Conservation (phyloP, 2,888 invertebrate species). For the Archaeoteleia sp. region DNA sequence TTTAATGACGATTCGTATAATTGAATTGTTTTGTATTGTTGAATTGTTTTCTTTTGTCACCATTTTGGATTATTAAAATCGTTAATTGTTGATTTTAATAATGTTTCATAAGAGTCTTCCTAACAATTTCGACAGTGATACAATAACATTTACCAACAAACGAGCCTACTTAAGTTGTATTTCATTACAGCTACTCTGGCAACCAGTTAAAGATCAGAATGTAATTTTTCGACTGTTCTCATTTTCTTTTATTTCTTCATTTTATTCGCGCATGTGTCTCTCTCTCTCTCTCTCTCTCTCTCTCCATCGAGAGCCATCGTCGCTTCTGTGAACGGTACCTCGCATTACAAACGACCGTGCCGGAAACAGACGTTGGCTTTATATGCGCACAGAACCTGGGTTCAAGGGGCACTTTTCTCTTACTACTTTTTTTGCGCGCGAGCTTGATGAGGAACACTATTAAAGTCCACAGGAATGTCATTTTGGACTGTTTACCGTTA, state of each 20-base stretch:
- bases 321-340: constrained; percentile 45
- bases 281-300: constrained; percentile 6
- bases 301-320: constrained; percentile 8
- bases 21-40: no score
- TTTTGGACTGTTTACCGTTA: constrained; percentile 34
- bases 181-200: no score
- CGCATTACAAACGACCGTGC: constrained; percentile 41
- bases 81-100: no score
- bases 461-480: constrained; percentile 5
- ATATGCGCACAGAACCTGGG: constrained; percentile 23
- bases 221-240: constrained; percentile 28
- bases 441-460: not conserved
- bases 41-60: no score
- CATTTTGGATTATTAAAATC: no score
- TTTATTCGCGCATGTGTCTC: constrained; percentile 13
- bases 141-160: no score
- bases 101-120: no score
- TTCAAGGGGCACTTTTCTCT: constrained; percentile 29
- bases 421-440: constrained; percentile 23
- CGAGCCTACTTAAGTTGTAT: no score
- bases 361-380: constrained; percentile 41
- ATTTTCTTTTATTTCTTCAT: constrained; percentile 23
- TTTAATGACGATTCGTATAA: no score
- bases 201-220: not conserved
- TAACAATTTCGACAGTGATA: no score